Percentiles rank a stretch among this genome's conserved stretches.
These are phyloP conservation scores for Diglossa cyanea DNA, from an alignment of 2,797 vertebrate species.

Conservation along the genomic window DNA sequence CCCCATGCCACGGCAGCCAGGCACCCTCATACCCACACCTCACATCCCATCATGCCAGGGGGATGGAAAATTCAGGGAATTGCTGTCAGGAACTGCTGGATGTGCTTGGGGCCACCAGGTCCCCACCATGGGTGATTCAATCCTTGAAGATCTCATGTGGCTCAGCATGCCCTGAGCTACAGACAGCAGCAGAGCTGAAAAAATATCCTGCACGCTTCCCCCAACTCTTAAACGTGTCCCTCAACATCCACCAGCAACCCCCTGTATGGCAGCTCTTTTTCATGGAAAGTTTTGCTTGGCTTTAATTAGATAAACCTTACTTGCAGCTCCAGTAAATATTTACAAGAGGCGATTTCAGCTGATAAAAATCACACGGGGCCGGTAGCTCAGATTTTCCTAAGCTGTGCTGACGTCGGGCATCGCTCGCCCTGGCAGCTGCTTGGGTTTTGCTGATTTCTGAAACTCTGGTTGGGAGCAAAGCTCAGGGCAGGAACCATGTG, in stretches of 20 bases:
- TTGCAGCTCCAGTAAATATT: constrained; percentile 58
- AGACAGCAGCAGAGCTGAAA: not conserved
- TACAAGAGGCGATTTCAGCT: constrained; percentile 25
- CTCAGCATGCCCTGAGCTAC: not conserved
- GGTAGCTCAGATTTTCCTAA: constrained; percentile 30
- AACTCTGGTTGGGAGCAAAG: not conserved
- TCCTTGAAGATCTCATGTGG: not conserved
- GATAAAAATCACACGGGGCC: constrained; percentile 37
- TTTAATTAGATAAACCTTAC: constrained; percentile 49
- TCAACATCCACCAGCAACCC: not conserved
- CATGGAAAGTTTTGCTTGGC: constrained; percentile 32
- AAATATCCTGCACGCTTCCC: not conserved
- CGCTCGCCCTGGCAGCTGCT: rapidly evolving
- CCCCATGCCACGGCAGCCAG: rapidly evolving
- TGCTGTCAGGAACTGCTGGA: not conserved
- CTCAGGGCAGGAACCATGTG: not conserved
- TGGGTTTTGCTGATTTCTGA: not conserved
- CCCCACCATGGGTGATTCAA: rapidly evolving
- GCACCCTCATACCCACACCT: not conserved
- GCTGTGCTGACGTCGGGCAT: not conserved
- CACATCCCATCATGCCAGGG: not conserved
- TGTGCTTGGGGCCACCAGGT: not conserved
- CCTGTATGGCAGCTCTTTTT: not conserved
- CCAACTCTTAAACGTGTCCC: not conserved
- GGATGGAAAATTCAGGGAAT: not conserved